Percentiles rank a stretch among this genome's conserved stretches.
Conservation (phyloP, 2,797 vertebrate species). For the Enteromius viviparus region DNA sequence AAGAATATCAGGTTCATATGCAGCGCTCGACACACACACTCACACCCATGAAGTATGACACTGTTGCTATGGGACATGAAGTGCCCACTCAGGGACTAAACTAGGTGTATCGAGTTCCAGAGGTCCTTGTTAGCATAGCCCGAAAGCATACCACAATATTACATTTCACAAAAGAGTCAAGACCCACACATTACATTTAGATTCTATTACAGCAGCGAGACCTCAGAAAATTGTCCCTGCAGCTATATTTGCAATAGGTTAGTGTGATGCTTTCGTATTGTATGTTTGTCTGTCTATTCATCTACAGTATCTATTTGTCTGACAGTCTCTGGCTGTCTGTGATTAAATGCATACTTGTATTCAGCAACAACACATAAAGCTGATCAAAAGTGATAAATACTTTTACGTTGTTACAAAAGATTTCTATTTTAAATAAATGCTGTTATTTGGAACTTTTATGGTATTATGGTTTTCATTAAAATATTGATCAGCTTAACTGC, state of each 20-base stretch:
- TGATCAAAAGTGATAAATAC: neutral
- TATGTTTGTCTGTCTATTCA: neutral
- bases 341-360: neutral
- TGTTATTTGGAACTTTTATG: neutral
- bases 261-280: neutral
- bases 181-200: constrained; percentile 36
- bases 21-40: constrained; percentile 2
- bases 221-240: neutral
- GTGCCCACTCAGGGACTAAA: constrained; percentile 37
- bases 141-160: constrained; percentile 36
- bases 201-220: constrained; percentile 36
- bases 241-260: constrained; percentile 29
- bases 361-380: neutral
- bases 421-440: neutral
- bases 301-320: neutral
- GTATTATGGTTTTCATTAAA: neutral
- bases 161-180: constrained; percentile 37
- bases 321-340: neutral
- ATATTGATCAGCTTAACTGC: neutral
- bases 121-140: constrained; percentile 44
- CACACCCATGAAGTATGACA: constrained; percentile 33
- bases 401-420: neutral
- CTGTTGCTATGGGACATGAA: constrained; percentile 47
- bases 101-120: constrained; percentile 31
- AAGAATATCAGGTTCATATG: constrained; percentile 31